Conservation (phyloP, 2,113 vertebrate species). For the Narcine bancroftii region DNA sequence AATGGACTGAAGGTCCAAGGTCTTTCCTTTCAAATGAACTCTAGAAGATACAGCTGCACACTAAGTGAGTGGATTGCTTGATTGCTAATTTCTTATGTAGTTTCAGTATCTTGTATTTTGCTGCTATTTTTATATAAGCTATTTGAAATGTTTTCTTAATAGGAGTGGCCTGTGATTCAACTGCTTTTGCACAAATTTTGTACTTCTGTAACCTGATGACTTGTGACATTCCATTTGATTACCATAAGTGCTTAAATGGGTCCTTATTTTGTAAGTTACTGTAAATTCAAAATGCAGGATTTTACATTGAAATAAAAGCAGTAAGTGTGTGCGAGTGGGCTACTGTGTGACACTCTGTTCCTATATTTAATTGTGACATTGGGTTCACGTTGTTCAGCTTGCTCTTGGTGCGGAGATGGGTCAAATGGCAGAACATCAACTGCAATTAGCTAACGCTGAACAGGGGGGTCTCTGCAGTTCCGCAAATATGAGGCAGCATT, state of each 20-base stretch:
- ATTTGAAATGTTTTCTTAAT: conserved; percentile 30
- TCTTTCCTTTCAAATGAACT: background rate
- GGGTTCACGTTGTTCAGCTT: no score
- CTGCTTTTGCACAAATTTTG: conserved; percentile 33
- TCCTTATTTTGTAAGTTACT: background rate
- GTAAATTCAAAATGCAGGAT: background rate
- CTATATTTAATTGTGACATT: no score
- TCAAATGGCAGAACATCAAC: no score
- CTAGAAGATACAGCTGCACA: background rate
- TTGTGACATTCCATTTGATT: background rate
- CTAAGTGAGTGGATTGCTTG: background rate
- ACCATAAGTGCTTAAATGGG: background rate
- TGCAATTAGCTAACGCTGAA: no score
- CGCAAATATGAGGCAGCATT: no score
- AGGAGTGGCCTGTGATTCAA: conserved; percentile 12
- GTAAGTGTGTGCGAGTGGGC: background rate
- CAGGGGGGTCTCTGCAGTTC: no score
- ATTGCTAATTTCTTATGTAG: background rate
- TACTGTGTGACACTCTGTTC: background rate
- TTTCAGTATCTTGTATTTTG: background rate
- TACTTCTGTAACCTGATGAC: background rate
- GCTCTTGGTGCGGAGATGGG: no score
- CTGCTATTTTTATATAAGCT: conserved; percentile 20
- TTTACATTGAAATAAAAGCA: background rate
- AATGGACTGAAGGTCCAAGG: background rate